phyloP scores from a whole-genome alignment of 1,140 invertebrate genomes.

The Papilio machaon region DNA sequence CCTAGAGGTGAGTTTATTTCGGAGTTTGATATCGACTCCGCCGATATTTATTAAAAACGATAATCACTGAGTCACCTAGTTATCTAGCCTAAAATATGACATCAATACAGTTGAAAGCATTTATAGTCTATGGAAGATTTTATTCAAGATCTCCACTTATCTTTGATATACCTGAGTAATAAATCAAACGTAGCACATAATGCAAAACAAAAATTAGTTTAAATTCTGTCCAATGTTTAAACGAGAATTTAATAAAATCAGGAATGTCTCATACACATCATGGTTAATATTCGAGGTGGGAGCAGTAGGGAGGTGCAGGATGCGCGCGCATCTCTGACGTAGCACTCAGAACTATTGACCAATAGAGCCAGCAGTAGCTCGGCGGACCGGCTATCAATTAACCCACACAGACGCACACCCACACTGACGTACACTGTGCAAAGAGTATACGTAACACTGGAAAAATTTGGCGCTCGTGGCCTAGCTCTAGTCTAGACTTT shows the following conservation, averaged over 20 bases:
- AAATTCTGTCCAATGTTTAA: background rate
- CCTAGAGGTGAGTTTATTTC: background rate
- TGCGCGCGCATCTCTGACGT: constrained; percentile 65
- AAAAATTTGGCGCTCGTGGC: constrained; percentile 18
- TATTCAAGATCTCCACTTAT: no score
- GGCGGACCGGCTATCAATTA: constrained; percentile 48
- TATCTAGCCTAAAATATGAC: no score
- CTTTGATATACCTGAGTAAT: no score
- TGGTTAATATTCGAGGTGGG: constrained; percentile 46
- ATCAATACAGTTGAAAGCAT: no score
- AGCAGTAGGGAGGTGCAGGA: constrained; percentile 37
- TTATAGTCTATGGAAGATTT: no score
- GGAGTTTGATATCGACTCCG: no score
- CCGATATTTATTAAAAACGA: no score
- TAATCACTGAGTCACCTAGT: no score
- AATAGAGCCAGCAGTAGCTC: constrained; percentile 39
- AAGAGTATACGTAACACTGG: constrained; percentile 11
- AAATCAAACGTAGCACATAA: no score
- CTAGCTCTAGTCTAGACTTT: constrained; percentile 9
- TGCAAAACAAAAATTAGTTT: no score
- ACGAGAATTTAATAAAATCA: background rate
- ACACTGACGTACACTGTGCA: background rate
- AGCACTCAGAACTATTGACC: constrained; percentile 58
- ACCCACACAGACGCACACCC: constrained; percentile 14
- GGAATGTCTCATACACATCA: background rate